Base-by-base conservation (phyloP, 1,140 invertebrate species). In the Zaprionus taronus region DNA sequence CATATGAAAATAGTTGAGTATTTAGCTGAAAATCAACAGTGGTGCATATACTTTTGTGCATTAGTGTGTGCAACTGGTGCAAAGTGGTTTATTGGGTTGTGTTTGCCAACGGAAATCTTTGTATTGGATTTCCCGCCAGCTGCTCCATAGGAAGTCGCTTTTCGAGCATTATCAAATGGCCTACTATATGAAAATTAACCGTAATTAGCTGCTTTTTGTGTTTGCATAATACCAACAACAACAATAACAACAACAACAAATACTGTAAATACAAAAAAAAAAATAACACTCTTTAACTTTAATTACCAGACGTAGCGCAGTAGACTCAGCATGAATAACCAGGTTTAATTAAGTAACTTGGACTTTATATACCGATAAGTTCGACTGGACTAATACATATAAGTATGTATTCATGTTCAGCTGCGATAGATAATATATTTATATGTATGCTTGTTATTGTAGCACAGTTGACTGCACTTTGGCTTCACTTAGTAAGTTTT, bases 181-280 rank as follows among this genome's bases (percentile, higher is more conserved):
- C 62, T 62, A 81, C 82, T 81, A 81, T 75, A 84, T 75, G 82
- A 85, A 84, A 84, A 84, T 85, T 81, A 84, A 85, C 74, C 81
- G 70, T 81, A 84, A 81, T 84, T 85, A 79, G 81, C 78, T 77
- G 73, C 38, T 47, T 26, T 47, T 26, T 22, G 22, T 6, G 70
- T 51, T 84, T 84, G 79, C 71, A 82, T 58, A 84, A 84, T 85
- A 31, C 47, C 44, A 51, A 77, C 31, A 72, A 36, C 28, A 22
- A 22, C 22, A 22, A 22, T 20, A 67, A 64, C 17, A 51, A 58
- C 14, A 71, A 49, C n/a, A 53, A 64, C 20, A 51, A 47, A 17
- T 47, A 47, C 41, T 47, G 41, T 5, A 41, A 41, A 51, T 38
- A 55, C n/a, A 9, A 58, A 57, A 26, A 49, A 20, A 20, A 57